Evolutionary conservation across 92 coral and sea anemone genomes (phyloP), one percentile per base, ranked within the genome.

Genomic region (Desmophyllum pertusum): DNA sequence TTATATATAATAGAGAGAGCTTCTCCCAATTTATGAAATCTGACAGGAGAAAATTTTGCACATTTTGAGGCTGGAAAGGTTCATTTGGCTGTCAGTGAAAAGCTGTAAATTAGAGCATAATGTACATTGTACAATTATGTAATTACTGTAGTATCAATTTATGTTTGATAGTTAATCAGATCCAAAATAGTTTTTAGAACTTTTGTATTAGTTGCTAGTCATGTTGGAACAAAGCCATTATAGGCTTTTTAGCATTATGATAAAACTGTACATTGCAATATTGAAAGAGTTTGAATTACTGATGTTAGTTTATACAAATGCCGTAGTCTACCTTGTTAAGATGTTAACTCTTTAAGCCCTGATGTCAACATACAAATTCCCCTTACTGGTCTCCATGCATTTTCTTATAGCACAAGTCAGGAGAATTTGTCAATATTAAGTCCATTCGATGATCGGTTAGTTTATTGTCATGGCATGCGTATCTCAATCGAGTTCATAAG

Each of bases 91-190:
- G 71, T 45, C 79, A 82, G 76, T 53, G 69, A 81, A 70, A 68
- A 23, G 73, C 79, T 82, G 79, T 72, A 82, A 71, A 82, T 52
- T 82, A 82, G 70, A n/a, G 76, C 84, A 80, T 81, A 21, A 66
- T 33, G 59, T 80, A 80, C 76, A 45, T 27, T 80, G 73, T 66
- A 69, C 73, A 46, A 40, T 29, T 70, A 27, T 81, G 78, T 81
- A 53, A 50, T 82, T 46, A n/a, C n/a, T n/a, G n/a, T n/a, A 81
- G 85, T 41, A 70, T 81, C 67, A 81, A 81, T 70, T 81, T 81
- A 39, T 81, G 78, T 72, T 70, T 81, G 59, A 81, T 81, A 81
- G 72, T 31, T 25, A 23, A 79, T 30, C 53, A 38, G 61, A 38
- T 55, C 39, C 41, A 29, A 71, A 53, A 55, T 82, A 80, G 76